Base-by-base conservation (phyloP, 2,888 invertebrate genomes). In the Tetanocera ferruginea region DNA sequence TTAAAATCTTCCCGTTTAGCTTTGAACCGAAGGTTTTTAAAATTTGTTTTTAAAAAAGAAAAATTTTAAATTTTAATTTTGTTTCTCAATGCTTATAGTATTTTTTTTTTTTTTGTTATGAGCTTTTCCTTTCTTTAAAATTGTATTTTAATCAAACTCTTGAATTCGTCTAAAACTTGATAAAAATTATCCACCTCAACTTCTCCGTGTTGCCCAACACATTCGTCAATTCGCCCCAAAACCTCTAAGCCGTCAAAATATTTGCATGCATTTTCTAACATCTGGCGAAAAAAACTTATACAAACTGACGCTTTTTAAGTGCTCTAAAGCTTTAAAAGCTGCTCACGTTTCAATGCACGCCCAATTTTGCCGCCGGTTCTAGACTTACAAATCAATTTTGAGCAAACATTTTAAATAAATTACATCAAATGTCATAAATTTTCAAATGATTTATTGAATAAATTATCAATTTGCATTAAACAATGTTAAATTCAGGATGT, bases 371-470 rank as follows among this genome's bases (percentile, higher is more conserved):
- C 43, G 43, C 43, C 11, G 55, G 25, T 60, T 28, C 76, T 19
- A 17, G 43, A 69, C 5, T 60, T 60, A 76, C 71, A 37, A 76
- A 71, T 71, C 71, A 76, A 71, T 64, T 55, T 52, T 28, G 51
- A 4, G 17, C 31, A 19, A 71, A 71, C 73, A 37, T 72, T 72
- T 76, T 62, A 73, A 78, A 78, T 73, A 70, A 78, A 77, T 72
- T 73, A 60, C 70, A 73, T 76, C 25, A 25, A 73, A 70, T 75
- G 80, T 77, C 79, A 79, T 77, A 80, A 80, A 80, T 80, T 77
- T 78, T 37, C n/a, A 31, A 70, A 66, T 80, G 80, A 80, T 80
- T 80, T 76, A 80, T 80, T 76, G 80, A 78, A 66, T 74, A 74
- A 72, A 77, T 78, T 71, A 80, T 74, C 76, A 74, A 76, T 78